A percentile compares a stretch with the other conserved stretches of the same genome.
Evolutionary conservation across 1,140 invertebrate species (phyloP).

Genomic region (Harlomillsia oculata): DNA sequence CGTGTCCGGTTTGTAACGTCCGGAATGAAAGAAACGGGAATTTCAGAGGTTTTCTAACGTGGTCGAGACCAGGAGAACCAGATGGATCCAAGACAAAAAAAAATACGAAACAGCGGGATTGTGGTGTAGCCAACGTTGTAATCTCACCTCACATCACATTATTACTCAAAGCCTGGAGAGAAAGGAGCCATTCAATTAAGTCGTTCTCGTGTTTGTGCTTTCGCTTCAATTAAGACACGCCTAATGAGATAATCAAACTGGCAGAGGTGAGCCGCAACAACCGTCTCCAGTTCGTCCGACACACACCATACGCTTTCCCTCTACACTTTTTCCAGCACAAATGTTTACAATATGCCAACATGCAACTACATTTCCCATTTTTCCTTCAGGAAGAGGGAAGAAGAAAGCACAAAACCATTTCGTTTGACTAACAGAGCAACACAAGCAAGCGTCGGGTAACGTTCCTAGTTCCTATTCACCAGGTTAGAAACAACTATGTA

Average conservation of each 20-base stretch:
- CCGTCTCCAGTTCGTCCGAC: background rate
- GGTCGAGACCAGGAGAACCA: no score
- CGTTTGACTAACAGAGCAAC: background rate
- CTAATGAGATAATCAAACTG: slow-evolving; percentile 34
- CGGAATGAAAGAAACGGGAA: no score
- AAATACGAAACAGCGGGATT: no score
- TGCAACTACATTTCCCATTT: slow-evolving; percentile 6
- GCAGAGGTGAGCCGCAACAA: no score
- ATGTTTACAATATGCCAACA: slow-evolving; percentile 23
- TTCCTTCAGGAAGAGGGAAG: background rate
- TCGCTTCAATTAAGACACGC: slow-evolving; percentile 32
- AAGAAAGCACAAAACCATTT: background rate
- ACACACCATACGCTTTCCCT: background rate
- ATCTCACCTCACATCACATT: slow-evolving; percentile 12
- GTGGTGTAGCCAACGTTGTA: background rate
- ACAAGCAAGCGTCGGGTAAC: no score
- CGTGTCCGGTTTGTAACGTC: no score
- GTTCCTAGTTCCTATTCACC: no score
- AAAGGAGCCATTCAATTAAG: slow-evolving; percentile 33
- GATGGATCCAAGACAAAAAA: no score
- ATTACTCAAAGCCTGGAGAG: background rate
- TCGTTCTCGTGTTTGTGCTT: slow-evolving; percentile 25
- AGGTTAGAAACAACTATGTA: no score
- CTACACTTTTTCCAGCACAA: slow-evolving; percentile 9
- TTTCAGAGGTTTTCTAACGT: no score